Percentiles rank a stretch among this genome's conserved stretches.
phyloP scores from a whole-genome alignment of 2,888 invertebrate species.

The Luperina testacea region DNA sequence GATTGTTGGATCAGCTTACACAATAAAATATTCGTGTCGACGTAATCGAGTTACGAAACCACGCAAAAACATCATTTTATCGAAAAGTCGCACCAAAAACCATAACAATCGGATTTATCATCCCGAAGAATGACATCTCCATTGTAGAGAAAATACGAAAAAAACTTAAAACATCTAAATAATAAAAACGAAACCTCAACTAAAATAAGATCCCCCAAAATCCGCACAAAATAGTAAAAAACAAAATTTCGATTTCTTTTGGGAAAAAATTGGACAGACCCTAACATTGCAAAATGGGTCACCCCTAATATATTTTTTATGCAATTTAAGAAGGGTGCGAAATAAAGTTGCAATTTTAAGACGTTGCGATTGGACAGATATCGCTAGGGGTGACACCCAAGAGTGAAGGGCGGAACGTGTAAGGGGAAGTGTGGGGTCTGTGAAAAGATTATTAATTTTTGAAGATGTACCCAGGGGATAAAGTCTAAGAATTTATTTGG shows the following conservation, averaged over 20 bases:
- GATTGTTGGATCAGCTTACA: neutral
- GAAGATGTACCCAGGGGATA: slow-evolving; percentile 47
- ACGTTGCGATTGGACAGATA: slow-evolving; percentile 78
- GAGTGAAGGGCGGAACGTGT: slow-evolving; percentile 74
- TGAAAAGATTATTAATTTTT: slow-evolving; percentile 64
- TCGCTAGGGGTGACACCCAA: slow-evolving; percentile 77
- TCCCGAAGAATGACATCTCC: slow-evolving; percentile 44
- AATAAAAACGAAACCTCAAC: slow-evolving; percentile 52
- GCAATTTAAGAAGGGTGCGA: slow-evolving; percentile 74
- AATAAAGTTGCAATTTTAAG: slow-evolving; percentile 81
- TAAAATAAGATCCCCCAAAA: slow-evolving; percentile 64
- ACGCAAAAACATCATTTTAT: slow-evolving; percentile 45
- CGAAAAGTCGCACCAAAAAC: slow-evolving; percentile 45
- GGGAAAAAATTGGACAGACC: slow-evolving; percentile 68
- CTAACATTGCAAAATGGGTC: slow-evolving; percentile 69
- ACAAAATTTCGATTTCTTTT: slow-evolving; percentile 66
- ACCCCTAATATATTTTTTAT: slow-evolving; percentile 82
- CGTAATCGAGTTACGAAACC: slow-evolving; percentile 33
- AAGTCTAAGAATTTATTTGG: slow-evolving; percentile 44
- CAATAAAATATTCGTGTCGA: slow-evolving; percentile 17
- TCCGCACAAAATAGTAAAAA: slow-evolving; percentile 64
- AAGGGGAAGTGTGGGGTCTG: slow-evolving; percentile 51
- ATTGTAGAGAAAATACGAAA: slow-evolving; percentile 34
- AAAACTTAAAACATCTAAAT: slow-evolving; percentile 37
- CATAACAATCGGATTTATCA: slow-evolving; percentile 55